These are phyloP conservation scores for Vannuccia rotundouncinata DNA, from an alignment of 2,888 invertebrate genomes.

Conservation along the genomic window DNA sequence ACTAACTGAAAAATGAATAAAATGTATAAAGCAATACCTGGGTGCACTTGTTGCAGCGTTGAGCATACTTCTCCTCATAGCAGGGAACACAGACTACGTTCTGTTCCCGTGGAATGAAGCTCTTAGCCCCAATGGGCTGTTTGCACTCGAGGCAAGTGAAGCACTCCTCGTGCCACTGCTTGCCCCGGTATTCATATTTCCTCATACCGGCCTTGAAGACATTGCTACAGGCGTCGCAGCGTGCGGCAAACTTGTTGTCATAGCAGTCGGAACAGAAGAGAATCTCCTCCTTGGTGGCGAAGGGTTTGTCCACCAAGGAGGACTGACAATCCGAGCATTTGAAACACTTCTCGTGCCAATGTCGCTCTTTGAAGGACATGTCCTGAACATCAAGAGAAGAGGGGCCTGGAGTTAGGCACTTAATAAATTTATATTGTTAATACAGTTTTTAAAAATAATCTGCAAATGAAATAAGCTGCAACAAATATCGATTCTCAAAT, in stretches of 20 bases:
- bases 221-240: conserved; percentile 97
- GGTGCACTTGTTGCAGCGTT: conserved; percentile 92
- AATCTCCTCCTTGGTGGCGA: conserved; percentile 97
- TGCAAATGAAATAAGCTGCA: too few relatives aligned
- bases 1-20: too few relatives aligned
- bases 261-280: conserved; percentile 99
- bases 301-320: conserved; percentile 96
- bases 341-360: conserved; percentile 99
- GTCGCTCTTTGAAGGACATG: conserved; percentile 98
- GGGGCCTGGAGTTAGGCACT: too few relatives aligned
- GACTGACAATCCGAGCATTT: conserved; percentile 91
- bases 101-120: conserved; percentile 93
- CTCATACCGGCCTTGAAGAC: conserved; percentile 64
- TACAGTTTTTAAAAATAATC: too few relatives aligned
- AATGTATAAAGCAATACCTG: too few relatives aligned
- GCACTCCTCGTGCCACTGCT: conserved; percentile 99
- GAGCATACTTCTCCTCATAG: conserved; percentile 96
- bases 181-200: conserved; percentile 99
- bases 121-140: conserved; percentile 89
- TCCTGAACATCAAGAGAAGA: too few relatives aligned
- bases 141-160: conserved; percentile 97
- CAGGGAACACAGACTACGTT: conserved; percentile 95
- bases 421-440: too few relatives aligned
- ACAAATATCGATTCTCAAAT: too few relatives aligned
- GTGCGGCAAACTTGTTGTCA: conserved; percentile 95